Conservation (phyloP, 92 coral and sea anemone genomes). For the Pocillopora grandis region DNA sequence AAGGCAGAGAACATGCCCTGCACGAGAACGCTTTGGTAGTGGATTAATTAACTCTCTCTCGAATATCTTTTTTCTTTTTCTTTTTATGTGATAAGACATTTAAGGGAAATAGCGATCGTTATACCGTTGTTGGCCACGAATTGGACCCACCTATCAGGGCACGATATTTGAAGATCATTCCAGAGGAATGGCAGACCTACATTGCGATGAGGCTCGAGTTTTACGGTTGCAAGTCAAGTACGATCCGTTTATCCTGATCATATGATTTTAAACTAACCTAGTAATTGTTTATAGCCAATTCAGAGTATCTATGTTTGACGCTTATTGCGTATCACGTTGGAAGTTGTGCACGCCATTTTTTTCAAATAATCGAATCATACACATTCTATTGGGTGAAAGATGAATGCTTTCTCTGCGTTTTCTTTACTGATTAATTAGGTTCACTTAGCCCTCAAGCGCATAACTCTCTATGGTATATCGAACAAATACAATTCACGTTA, state of each 20-base stretch:
- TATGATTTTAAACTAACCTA: not conserved
- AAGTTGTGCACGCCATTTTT: no score
- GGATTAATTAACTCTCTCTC: not conserved
- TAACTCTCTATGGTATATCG: no score
- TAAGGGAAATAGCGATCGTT: not conserved
- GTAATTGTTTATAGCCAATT: not conserved
- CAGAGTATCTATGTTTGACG: not conserved
- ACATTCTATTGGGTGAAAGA: no score
- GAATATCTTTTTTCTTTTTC: not conserved
- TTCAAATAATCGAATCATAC: no score
- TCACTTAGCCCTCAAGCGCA: no score
- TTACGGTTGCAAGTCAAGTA: conserved; percentile 22
- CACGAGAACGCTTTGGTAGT: no score
- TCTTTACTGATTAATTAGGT: no score
- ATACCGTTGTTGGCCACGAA: not conserved
- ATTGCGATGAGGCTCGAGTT: conserved; percentile 19
- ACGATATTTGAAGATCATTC: conserved; percentile 1
- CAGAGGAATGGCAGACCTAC: not conserved
- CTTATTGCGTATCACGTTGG: no score
- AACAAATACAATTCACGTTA: no score
- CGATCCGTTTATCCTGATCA: not conserved
- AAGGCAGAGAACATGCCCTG: no score
- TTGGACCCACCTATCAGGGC: conserved; percentile 2
- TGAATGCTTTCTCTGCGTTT: no score
- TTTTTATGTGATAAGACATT: not conserved